Conservation (phyloP, 2,797 vertebrate species). For the Lutra lutra region DNA sequence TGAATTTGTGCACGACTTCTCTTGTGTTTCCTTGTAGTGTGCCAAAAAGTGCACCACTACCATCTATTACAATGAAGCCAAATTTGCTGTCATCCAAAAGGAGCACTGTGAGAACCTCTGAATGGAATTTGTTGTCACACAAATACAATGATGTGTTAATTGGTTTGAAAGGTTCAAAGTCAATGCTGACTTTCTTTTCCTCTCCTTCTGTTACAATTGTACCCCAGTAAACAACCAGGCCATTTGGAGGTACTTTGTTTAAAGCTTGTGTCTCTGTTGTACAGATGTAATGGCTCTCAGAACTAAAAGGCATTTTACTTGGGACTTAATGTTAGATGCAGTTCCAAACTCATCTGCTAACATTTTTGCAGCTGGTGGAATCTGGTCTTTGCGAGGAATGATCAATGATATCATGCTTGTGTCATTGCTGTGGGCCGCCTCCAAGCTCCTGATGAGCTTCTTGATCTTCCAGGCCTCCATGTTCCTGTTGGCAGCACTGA, state of each 20-base stretch:
- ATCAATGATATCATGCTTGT: slow-evolving; percentile 99
- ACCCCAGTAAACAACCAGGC: slow-evolving; percentile 99
- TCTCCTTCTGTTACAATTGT: slow-evolving; percentile 98
- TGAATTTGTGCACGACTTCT: slow-evolving; percentile 99
- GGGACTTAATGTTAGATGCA: slow-evolving; percentile 98
- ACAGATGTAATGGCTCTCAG: slow-evolving; percentile 99
- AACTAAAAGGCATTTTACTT: slow-evolving; percentile 98
- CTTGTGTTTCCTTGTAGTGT: slow-evolving; percentile 99
- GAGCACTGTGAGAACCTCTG: slow-evolving; percentile 97
- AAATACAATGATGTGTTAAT: slow-evolving; percentile 99
- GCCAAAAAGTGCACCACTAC: slow-evolving; percentile 97
- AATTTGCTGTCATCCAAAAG: slow-evolving; percentile 99
- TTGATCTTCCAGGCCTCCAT: slow-evolving; percentile 99
- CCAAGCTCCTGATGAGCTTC: slow-evolving; percentile 99
- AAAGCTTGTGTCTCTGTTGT: slow-evolving; percentile 99
- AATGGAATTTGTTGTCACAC: slow-evolving; percentile 99
- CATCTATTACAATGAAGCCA: slow-evolving; percentile 99
- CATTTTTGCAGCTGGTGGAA: slow-evolving; percentile 99
- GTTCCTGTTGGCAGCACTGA: slow-evolving; percentile 97
- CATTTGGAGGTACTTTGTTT: slow-evolving; percentile 99
- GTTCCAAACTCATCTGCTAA: slow-evolving; percentile 98
- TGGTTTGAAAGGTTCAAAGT: slow-evolving; percentile 99
- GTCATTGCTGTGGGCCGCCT: slow-evolving; percentile 97
- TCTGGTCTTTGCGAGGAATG: slow-evolving; percentile 99
- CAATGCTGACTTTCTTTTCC: slow-evolving; percentile 99